Conservation (phyloP, 35 echinoderm and acorn worm species). For the Anneissia japonica region DNA sequence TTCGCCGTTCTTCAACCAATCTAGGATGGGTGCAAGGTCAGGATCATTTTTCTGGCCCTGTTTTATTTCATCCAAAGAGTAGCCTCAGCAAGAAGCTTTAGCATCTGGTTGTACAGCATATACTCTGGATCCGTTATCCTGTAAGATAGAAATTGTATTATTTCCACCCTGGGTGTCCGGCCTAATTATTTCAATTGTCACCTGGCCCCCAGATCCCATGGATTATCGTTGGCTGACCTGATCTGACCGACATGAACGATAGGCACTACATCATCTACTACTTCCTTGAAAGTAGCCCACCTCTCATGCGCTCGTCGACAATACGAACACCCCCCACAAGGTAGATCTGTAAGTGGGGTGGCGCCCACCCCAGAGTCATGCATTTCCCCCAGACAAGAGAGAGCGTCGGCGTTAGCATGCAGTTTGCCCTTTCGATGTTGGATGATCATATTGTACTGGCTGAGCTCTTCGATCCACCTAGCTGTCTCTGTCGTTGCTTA, state of each 20-base stretch:
- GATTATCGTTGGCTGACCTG: not conserved
- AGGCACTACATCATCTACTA: constrained; percentile 45
- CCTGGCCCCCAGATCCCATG: no score
- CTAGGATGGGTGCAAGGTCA: no score
- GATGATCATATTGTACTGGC: constrained; percentile 12
- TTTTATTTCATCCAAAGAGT: no score
- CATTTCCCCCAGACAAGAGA: constrained; percentile 5
- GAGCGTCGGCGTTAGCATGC: constrained; percentile 41
- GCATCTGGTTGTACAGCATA: no score
- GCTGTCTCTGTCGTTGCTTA: not conserved
- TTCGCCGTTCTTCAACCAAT: constrained; percentile 8
- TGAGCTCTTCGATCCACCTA: constrained; percentile 5
- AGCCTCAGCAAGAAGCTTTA: no score
- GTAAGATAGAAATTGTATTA: no score
- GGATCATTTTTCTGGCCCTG: not conserved
- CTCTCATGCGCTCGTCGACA: constrained; percentile 30
- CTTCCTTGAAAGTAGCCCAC: constrained; percentile 23
- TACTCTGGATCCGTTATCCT: no score
- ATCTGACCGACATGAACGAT: not conserved
- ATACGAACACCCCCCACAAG: constrained; percentile 42
- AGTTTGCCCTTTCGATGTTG: not conserved
- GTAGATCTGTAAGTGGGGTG: constrained; percentile 11
- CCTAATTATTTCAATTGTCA: no score
- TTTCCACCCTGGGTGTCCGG: no score
- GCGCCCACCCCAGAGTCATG: not conserved